Conservation (phyloP, 92 coral and sea anemone genomes). For the Palythoa caribaeorum region DNA sequence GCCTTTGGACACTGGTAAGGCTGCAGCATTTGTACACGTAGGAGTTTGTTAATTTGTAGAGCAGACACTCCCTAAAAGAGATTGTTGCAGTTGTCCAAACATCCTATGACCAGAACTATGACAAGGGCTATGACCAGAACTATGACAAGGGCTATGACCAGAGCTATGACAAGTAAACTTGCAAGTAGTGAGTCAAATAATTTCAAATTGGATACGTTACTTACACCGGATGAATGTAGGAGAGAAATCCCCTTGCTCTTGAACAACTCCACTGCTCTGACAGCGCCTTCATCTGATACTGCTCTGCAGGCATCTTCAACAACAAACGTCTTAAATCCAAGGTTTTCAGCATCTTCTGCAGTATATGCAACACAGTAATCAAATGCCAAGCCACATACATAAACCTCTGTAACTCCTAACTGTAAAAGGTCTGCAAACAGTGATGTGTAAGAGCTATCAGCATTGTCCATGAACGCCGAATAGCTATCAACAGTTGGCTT, state of each 20-base stretch:
- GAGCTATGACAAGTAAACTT: not conserved
- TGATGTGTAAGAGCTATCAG: conserved; percentile 66
- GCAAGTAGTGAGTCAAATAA: not conserved
- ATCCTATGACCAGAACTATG: not conserved
- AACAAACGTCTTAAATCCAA: conserved; percentile 83
- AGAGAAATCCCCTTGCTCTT: conserved; percentile 64
- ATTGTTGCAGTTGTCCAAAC: no score
- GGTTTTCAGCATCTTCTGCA: conserved; percentile 79
- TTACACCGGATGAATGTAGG: conserved; percentile 57
- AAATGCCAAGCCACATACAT: conserved; percentile 87
- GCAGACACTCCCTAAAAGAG: no score
- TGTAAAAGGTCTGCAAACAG: conserved; percentile 72
- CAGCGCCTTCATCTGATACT: conserved; percentile 64
- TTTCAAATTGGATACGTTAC: not conserved
- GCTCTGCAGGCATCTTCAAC: conserved; percentile 85
- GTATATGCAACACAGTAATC: conserved; percentile 87
- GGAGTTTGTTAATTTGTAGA: no score
- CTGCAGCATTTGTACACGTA: no score
- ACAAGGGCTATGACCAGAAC: not conserved
- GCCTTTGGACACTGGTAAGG: no score
- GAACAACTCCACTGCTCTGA: conserved; percentile 60
- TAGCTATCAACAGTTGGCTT: conserved; percentile 82
- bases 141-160: no score
- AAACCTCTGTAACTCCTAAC: conserved; percentile 81
- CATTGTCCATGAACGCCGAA: conserved; percentile 93